Percentiles rank a stretch among this genome's conserved stretches.
These are phyloP conservation scores for Hemichromis elongatus DNA, from an alignment of 2,113 vertebrate genomes.

Conservation along the genomic window DNA sequence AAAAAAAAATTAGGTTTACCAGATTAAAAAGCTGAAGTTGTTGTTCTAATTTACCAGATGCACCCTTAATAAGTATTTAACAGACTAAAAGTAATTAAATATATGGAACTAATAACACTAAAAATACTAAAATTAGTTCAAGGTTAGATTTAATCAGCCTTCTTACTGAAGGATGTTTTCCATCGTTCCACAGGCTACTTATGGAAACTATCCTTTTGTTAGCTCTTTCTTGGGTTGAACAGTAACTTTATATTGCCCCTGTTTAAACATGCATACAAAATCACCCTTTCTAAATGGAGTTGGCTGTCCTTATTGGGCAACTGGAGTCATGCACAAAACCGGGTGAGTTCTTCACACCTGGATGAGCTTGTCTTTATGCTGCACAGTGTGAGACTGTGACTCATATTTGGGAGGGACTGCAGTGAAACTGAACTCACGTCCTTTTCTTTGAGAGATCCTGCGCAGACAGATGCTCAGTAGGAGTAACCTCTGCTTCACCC, in stretches of 20 bases:
- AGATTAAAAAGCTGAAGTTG: neutral
- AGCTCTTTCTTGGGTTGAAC: neutral
- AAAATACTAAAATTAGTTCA: neutral
- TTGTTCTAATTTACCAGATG: neutral
- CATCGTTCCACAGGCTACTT: fast-evolving
- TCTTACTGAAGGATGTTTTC: neutral
- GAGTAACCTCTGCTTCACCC: constrained; percentile 29
- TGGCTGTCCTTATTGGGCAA: neutral
- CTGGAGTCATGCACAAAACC: neutral
- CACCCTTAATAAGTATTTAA: neutral
- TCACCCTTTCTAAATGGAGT: neutral
- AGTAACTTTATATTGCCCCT: neutral
- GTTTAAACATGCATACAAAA: neutral
- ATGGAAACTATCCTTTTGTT: neutral
- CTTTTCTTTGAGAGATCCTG: constrained; percentile 6
- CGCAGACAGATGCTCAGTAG: constrained; percentile 26
- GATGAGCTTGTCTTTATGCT: neutral
- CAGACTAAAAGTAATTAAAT: neutral
- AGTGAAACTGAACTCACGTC: constrained; percentile 1
- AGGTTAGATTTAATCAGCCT: neutral
- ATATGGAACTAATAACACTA: neutral
- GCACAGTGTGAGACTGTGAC: constrained; percentile 13
- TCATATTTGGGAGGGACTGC: constrained; percentile 14
- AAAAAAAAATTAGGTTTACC: neutral
- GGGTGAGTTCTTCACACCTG: constrained; percentile 12